Conservation (phyloP, 2,888 invertebrate species). For the Limenitis camilla region DNA sequence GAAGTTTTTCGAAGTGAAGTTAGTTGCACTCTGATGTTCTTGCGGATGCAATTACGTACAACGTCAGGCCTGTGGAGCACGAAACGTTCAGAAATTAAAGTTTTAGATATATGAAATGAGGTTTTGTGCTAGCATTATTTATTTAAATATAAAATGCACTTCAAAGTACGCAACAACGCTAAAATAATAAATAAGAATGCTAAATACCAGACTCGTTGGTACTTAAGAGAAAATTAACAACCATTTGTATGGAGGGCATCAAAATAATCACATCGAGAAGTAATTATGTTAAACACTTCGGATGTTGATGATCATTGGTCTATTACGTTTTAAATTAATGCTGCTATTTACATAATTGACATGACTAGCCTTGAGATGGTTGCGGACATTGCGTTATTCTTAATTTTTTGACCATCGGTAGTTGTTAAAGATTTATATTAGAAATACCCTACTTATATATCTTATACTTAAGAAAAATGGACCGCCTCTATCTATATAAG, state of each 20-base stretch:
- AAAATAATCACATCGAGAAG: constrained; percentile 35
- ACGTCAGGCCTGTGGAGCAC: no score
- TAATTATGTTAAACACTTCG: constrained; percentile 33
- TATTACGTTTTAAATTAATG: constrained; percentile 29
- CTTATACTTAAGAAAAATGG: neutral
- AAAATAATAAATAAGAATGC: no score
- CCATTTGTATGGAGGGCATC: constrained; percentile 26
- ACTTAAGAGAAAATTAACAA: constrained; percentile 6
- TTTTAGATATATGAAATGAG: no score
- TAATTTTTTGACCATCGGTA: neutral
- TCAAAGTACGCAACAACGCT: no score
- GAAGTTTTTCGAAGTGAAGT: no score
- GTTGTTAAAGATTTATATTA: neutral
- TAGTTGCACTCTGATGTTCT: no score
- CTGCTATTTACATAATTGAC: constrained; percentile 26
- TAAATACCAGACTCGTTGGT: no score
- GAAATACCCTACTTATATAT: neutral
- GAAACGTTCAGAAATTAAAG: no score
- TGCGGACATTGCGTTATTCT: constrained; percentile 4
- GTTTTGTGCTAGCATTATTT: no score
- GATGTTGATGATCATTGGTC: constrained; percentile 28
- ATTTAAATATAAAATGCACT: no score
- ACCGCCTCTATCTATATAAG: no score
- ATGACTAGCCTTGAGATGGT: constrained; percentile 7
- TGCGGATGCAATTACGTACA: no score